Conservation (phyloP, 2,797 vertebrate species). For the Manis crassicaudata region DNA sequence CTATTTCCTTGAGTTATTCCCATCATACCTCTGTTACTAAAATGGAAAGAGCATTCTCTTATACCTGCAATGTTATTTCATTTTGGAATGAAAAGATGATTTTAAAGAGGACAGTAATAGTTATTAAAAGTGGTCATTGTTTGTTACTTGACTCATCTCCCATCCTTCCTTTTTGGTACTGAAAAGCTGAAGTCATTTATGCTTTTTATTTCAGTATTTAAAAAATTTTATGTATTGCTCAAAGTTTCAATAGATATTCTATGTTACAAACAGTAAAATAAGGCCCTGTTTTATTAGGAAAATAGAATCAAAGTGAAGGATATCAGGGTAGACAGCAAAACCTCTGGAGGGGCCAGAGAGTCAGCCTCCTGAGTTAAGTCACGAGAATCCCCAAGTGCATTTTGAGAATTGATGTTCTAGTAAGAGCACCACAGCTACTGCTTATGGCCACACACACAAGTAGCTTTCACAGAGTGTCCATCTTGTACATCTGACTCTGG, state of each 20-base stretch:
- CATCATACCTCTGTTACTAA: not conserved
- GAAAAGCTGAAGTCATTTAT: not conserved
- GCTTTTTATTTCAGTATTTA: not conserved
- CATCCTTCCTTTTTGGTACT: not conserved
- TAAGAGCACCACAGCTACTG: not conserved
- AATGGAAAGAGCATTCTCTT: not conserved
- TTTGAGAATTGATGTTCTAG: not conserved
- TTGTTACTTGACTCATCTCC: not conserved
- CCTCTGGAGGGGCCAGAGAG: not conserved
- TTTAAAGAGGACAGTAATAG: not conserved
- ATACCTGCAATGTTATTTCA: not conserved
- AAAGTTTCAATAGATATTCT: not conserved
- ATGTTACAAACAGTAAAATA: not conserved
- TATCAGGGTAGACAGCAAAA: not conserved
- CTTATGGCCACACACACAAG: no score
- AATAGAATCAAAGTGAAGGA: not conserved
- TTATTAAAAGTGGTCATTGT: not conserved
- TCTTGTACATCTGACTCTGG: no score
- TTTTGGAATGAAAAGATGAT: not conserved
- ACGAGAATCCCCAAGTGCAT: not conserved
- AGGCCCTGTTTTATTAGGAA: not conserved
- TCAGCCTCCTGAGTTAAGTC: not conserved
- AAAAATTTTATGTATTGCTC: not conserved
- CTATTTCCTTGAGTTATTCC: not conserved
- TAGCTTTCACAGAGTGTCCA: no score